Base-by-base conservation (phyloP, 2,113 vertebrate genomes). In the Megatriorchis doriae region DNA sequence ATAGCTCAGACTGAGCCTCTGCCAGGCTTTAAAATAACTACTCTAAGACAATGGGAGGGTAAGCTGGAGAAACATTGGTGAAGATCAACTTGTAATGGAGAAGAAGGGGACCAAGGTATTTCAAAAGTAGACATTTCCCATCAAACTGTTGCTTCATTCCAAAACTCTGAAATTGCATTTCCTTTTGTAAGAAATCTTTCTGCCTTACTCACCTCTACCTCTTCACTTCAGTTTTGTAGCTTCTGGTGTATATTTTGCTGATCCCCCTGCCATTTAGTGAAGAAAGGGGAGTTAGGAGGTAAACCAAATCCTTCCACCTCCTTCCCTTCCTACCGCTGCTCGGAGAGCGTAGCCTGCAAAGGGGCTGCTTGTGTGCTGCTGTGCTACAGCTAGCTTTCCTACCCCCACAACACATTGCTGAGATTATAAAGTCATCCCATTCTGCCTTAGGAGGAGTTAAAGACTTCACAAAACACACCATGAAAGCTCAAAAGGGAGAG, bases 361-460 rank as follows among this genome's bases (percentile, higher is more conserved):
- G 58, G 40, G n/a, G 72, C 55, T 47, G n/a, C 47, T n/a, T 21
- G 29, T 8, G 32, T 21, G 25, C 19, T 47, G 47, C 63, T 4
- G 1, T 38, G 32, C 47, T 36, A 16, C 52, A 8, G 26, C 27
- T 16, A 11, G n/a, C 58, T 45, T 36, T 48, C 45, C 67, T 52
- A 13, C 31, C 45, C 20, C 50, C 8, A 7, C 38, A 25, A 6
- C 0, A 1, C 4, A 3, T 10, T 32, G 23, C 58, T 61, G 66
- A 61, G 72, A 15, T 48, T 48, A 56, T 17, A 14, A 25, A 79
- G n/a, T 29, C 45, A 31, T 50, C 79, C 48, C 43, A 8, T 42
- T 40, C 79, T 85, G 74, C 79, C 9, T 15, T 6, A 26, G 67
- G 47, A 68, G 26, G 68, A n/a, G 25, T 10, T 43, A 2, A 18